These are phyloP conservation scores for Sitobion miscanthi DNA, from an alignment of 1,140 invertebrate species.

Conservation along the genomic window DNA sequence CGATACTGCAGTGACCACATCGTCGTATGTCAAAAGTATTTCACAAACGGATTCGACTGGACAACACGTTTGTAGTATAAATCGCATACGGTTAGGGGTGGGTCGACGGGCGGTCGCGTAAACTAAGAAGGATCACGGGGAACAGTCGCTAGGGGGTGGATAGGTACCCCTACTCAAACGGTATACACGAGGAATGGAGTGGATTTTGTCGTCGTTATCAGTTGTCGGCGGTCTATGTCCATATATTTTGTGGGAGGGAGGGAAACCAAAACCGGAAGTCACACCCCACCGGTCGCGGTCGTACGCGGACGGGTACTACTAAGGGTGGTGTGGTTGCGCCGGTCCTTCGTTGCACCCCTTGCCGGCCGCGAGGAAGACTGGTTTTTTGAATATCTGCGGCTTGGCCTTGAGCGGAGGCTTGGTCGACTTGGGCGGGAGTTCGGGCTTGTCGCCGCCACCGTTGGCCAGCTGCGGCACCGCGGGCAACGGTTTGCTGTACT, in stretches of 20 bases:
- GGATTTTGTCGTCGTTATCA: not conserved
- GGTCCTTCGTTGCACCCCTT: not conserved
- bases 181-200: not conserved
- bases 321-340: not conserved
- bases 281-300: not conserved
- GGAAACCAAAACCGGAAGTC: not conserved
- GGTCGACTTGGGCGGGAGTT: slow-evolving; percentile 59
- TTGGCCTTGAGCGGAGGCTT: slow-evolving; percentile 78
- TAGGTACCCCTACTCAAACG: not conserved
- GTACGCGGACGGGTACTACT: not conserved
- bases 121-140: not conserved
- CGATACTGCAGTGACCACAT: not conserved
- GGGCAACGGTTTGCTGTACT: slow-evolving; percentile 68
- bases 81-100: not conserved
- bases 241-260: not conserved
- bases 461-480: slow-evolving; percentile 61
- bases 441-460: slow-evolving; percentile 61
- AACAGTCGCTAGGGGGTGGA: not conserved
- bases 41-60: not conserved
- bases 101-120: not conserved
- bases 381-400: slow-evolving; percentile 76
- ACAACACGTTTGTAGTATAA: not conserved
- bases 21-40: not conserved
- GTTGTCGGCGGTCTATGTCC: not conserved
- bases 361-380: slow-evolving; percentile 65